These are phyloP conservation scores for Keiferia lycopersicella DNA, from an alignment of 2,888 invertebrate species.

Conservation along the genomic window DNA sequence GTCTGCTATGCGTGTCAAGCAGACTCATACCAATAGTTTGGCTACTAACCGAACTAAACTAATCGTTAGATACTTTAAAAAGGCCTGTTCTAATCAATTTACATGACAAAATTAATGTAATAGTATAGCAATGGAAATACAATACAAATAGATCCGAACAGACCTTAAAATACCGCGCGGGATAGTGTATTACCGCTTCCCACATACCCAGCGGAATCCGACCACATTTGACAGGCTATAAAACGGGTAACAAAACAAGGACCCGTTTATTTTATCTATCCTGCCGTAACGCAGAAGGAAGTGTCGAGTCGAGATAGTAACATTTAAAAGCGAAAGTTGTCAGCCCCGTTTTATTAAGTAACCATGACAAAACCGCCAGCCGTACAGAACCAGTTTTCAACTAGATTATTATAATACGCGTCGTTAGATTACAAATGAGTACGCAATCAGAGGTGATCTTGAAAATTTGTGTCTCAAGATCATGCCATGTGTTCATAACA, in stretches of 20 bases:
- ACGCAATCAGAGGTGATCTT: neutral
- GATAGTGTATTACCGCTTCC: no score
- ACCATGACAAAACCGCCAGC: neutral
- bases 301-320: neutral
- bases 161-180: no score
- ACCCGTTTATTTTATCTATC: neutral
- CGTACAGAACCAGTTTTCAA: neutral
- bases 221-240: no score
- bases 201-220: no score
- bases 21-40: no score
- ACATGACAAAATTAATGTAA: no score
- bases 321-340: slow-evolving; percentile 16
- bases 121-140: no score
- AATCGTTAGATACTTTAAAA: no score
- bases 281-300: neutral
- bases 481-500: neutral
- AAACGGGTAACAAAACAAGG: neutral
- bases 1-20: no score
- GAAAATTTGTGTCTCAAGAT: slow-evolving; percentile 12
- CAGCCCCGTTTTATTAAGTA: slow-evolving; percentile 15
- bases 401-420: slow-evolving; percentile 1
- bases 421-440: neutral
- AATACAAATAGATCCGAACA: no score
- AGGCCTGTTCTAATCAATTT: no score
- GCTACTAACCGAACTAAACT: no score